phyloP scores from a whole-genome alignment of 2,888 invertebrate species.

The Scrobipalpa atriplicella region DNA sequence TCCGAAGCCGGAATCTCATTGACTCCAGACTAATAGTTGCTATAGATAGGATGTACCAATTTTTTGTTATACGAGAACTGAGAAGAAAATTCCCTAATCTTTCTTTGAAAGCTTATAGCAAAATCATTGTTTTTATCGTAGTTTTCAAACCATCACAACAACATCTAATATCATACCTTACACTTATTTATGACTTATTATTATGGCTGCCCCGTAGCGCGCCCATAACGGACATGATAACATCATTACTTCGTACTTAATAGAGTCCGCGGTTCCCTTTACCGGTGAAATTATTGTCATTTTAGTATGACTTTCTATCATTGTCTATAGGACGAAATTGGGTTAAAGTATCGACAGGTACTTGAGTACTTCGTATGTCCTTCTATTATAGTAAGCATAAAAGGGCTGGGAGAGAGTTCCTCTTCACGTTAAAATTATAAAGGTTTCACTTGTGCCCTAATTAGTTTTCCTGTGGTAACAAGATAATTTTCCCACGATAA shows the following conservation, averaged over 20 bases:
- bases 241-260: neutral
- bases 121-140: no score
- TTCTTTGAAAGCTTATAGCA: no score
- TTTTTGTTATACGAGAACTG: no score
- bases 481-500: no score
- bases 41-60: no score
- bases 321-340: neutral
- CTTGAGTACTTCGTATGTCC: neutral
- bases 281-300: neutral
- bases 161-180: no score
- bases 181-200: neutral
- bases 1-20: no score
- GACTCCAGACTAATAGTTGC: no score
- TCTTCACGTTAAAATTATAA: neutral
- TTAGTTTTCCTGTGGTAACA: no score
- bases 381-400: neutral
- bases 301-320: neutral
- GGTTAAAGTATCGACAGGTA: neutral
- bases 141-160: no score
- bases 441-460: no score
- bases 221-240: neutral
- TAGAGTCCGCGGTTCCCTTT: neutral
- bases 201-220: neutral
- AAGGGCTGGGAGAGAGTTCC: neutral
- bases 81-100: no score